Evolutionary conservation across 2,888 invertebrate genomes (phyloP).

Genomic region (Linnaemya tessellans): DNA sequence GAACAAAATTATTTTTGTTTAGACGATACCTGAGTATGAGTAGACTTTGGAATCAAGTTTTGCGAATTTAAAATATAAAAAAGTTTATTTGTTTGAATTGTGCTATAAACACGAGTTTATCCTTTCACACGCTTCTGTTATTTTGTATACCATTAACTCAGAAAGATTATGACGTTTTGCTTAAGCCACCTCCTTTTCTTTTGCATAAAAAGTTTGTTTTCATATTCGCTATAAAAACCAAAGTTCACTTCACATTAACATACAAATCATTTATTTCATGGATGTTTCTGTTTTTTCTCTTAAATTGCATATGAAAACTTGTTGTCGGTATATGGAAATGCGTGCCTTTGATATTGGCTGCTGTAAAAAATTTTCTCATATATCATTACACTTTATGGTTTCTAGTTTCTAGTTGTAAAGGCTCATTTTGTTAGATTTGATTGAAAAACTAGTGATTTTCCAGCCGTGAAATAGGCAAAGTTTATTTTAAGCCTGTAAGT

Average conservation of each 20-base stretch:
- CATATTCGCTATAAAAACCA: not conserved
- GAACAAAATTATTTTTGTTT: not conserved
- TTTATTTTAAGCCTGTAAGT: conserved; percentile 2
- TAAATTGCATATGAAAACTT: conserved; percentile 39
- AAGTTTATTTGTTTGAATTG: not conserved
- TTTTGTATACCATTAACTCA: conserved; percentile 5
- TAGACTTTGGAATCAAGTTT: conserved; percentile 21
- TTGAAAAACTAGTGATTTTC: conserved; percentile 13
- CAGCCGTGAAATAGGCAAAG: conserved; percentile 27
- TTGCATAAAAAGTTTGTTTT: conserved; percentile 2
- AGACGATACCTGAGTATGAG: not conserved
- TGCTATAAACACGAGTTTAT: not conserved
- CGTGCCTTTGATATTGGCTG: conserved; percentile 9
- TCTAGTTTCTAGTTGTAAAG: conserved; percentile 37
- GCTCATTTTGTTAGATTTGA: not conserved
- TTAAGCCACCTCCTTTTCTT: not conserved
- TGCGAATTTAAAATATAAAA: conserved; percentile 4
- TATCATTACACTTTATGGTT: conserved; percentile 42
- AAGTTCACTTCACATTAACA: conserved; percentile 37
- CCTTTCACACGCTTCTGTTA: conserved; percentile 10
- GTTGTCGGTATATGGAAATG: not conserved
- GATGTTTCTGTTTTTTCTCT: not conserved
- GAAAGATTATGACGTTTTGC: conserved; percentile 24
- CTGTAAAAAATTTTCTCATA: conserved; percentile 18
- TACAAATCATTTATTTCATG: not conserved